A percentile compares a stretch with the other conserved stretches of the same genome.
Conservation (phyloP, 2,888 invertebrate species). For the Eristalinus aeneus region DNA sequence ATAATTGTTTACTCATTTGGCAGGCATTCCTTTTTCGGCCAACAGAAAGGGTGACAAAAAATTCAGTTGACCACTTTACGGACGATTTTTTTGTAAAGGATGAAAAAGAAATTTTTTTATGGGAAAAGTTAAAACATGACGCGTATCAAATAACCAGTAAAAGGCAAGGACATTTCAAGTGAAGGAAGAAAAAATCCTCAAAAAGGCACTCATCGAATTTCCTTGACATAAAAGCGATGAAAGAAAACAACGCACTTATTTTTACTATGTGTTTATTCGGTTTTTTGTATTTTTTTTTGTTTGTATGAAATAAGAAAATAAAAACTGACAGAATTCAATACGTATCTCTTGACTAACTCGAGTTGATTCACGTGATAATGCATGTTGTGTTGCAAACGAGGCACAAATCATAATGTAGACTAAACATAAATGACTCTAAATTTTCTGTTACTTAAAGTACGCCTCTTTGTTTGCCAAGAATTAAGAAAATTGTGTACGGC, state of each 20-base stretch:
- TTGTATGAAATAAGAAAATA: slow-evolving; percentile 64
- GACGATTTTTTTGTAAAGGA: too few species aligned
- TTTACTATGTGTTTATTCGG: slow-evolving; percentile 60
- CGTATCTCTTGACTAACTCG: neutral
- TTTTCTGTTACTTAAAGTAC: slow-evolving; percentile 13
- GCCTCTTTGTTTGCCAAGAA: slow-evolving; percentile 15
- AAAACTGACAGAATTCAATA: slow-evolving; percentile 49
- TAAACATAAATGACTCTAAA: slow-evolving; percentile 38
- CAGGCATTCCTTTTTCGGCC: too few species aligned
- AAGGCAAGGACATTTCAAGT: too few species aligned
- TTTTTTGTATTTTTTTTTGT: slow-evolving; percentile 33
- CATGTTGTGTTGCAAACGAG: neutral
- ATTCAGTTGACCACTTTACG: too few species aligned
- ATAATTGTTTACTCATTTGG: too few species aligned
- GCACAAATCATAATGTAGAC: slow-evolving; percentile 24
- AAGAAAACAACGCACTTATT: neutral
- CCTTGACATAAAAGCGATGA: too few species aligned
- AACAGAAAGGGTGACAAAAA: too few species aligned
- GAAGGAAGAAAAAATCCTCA: too few species aligned
- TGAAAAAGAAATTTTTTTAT: too few species aligned
- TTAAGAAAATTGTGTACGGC: neutral
- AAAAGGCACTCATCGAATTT: too few species aligned
- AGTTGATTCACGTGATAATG: slow-evolving; percentile 8
- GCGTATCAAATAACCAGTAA: too few species aligned
- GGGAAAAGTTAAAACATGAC: too few species aligned